Evolutionary conservation across 2,113 vertebrate species (phyloP).

Genomic region (Tachysurus vachellii): DNA sequence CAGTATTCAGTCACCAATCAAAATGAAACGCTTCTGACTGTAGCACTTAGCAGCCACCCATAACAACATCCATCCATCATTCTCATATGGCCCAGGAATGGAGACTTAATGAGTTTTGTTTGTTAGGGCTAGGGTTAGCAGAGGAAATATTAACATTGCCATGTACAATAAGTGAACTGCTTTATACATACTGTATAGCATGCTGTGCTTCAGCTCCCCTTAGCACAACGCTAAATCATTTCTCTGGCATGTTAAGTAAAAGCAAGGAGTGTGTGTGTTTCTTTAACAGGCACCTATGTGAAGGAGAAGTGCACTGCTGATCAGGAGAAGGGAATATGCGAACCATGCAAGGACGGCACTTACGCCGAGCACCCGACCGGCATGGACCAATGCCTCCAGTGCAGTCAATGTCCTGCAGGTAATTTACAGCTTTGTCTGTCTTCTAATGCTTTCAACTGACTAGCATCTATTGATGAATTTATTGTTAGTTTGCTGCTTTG

Average conservation of each 20-base stretch:
- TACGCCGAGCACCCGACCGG: constrained; percentile 77
- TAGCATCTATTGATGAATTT: background rate
- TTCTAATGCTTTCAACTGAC: background rate
- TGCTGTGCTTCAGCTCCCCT: background rate
- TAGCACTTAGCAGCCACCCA: background rate
- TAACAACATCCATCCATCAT: background rate
- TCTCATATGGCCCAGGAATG: background rate
- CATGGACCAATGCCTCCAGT: constrained; percentile 75
- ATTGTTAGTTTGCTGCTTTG: background rate
- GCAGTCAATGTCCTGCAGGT: constrained; percentile 74
- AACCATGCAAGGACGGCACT: constrained; percentile 67
- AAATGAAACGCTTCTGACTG: background rate
- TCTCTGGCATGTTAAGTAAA: background rate
- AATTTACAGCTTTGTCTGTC: constrained; percentile 25
- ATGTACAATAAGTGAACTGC: background rate
- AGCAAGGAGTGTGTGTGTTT: background rate
- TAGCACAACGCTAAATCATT: background rate
- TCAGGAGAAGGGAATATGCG: constrained; percentile 63
- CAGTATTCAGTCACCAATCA: background rate
- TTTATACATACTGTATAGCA: background rate
- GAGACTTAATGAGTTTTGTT: background rate
- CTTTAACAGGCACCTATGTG: constrained; percentile 69
- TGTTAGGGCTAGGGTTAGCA: background rate
- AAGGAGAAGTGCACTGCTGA: constrained; percentile 63
- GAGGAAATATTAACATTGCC: background rate